Evolutionary conservation across 2,797 vertebrate genomes (phyloP).

Genomic region (Todus mexicanus): DNA sequence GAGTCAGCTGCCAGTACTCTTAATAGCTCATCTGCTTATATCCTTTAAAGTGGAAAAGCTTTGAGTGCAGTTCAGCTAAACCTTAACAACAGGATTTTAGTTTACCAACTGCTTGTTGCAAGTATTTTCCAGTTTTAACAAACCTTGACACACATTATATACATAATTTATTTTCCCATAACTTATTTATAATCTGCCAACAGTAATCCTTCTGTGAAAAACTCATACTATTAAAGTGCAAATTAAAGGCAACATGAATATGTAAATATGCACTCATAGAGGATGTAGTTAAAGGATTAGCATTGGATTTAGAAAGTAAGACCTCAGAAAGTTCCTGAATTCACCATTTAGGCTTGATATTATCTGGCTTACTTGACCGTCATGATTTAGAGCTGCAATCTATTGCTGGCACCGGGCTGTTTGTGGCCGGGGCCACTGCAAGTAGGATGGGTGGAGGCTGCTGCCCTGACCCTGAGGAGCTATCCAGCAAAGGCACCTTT

Average conservation of each 20-base stretch:
- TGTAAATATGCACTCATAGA: neutral
- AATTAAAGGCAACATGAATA: neutral
- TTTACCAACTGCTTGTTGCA: neutral
- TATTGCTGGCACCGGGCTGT: rapidly evolving
- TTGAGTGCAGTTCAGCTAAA: neutral
- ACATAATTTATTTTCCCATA: neutral
- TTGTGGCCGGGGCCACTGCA: rapidly evolving
- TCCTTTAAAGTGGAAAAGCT: neutral
- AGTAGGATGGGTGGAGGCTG: rapidly evolving
- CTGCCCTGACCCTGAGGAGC: neutral
- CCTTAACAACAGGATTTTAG: neutral
- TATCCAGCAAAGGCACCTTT: neutral
- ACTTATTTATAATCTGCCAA: neutral
- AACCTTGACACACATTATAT: neutral
- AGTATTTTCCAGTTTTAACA: neutral
- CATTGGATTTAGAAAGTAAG: neutral
- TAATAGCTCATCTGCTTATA: neutral
- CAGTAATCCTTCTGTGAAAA: neutral
- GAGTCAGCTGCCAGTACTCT: neutral
- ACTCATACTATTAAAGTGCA: neutral
- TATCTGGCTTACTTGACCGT: neutral
- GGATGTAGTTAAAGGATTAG: neutral
- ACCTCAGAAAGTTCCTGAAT: neutral
- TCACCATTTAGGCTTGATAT: neutral
- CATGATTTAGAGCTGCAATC: neutral